phyloP scores from a whole-genome alignment of 2,888 invertebrate genomes.

The Hirtodrosophila alboralis region DNA sequence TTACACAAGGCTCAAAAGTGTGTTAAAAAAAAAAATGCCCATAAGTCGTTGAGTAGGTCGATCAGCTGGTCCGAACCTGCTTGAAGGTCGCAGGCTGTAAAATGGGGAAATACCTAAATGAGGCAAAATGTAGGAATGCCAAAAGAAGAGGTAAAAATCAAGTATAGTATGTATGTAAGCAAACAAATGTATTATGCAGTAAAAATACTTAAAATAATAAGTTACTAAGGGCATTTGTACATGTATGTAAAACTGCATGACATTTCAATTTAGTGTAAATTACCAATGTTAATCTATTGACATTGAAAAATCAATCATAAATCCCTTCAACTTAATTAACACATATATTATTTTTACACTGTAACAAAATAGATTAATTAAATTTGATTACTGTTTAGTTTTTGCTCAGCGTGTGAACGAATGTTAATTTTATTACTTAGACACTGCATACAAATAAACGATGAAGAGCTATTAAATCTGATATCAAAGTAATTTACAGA shows the following conservation, averaged over 20 bases:
- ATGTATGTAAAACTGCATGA: constrained; percentile 5
- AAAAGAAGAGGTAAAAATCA: constrained; percentile 6
- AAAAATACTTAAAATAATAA: neutral
- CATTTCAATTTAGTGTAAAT: constrained; percentile 20
- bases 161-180: neutral
- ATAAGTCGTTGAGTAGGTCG: constrained; percentile 65
- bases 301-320: constrained; percentile 34
- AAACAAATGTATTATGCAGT: neutral
- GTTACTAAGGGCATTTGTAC: constrained; percentile 3
- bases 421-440: constrained; percentile 17
- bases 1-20: constrained; percentile 61
- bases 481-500: constrained; percentile 1
- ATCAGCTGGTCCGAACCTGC: constrained; percentile 58
- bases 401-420: constrained; percentile 8
- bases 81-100: constrained; percentile 61
- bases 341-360: constrained; percentile 37
- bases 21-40: constrained; percentile 40
- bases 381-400: neutral
- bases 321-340: constrained; percentile 44
- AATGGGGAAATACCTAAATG: constrained; percentile 28
- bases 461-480: constrained; percentile 15
- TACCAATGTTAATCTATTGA: constrained; percentile 25
- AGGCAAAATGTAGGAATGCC: constrained; percentile 8
- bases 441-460: constrained; percentile 3
- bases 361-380: constrained; percentile 32